Base-by-base conservation (phyloP, 2,888 invertebrate species). In the Pyrocoelia pectoralis region DNA sequence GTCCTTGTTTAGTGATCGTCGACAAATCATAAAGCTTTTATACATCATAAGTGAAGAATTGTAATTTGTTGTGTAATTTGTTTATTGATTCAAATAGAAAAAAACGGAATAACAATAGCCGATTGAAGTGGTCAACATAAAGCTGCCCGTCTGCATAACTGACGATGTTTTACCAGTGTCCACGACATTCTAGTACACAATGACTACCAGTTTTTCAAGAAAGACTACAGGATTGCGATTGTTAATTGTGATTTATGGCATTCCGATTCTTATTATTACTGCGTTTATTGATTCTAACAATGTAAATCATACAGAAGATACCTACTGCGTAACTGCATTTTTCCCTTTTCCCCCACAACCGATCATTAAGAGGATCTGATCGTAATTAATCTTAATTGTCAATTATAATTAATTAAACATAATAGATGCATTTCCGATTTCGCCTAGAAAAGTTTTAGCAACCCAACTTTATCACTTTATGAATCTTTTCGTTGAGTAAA, bases 181-280 rank as follows among this genome's bases (percentile, higher is more conserved):
- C 46, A 18, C 46, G 46, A 53, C 29, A 57, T 40, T 48, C 46
- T 40, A 17, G 56, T 38, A 52, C 56, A 61, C 61, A 58, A 49
- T 54, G 57, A 57, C 50, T 51, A 29, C 57, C 33, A 58, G 63
- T 63, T 63, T 63, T 63, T 63, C 48, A 48, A 55, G 17, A 15
- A 15, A 13, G 58, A 57, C 56, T 57, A 41, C 62, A 54, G 40
- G 49, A 48, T 57, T 50, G 43, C 43, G 54, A 55, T 57, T 58
- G 56, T 58, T 63, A 63, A 58, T 63, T 58, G 62, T 63, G 57
- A 63, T 63, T 63, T 58, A 63, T 58, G 54, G 33, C 58, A 63
- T 51, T 57, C 40, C 54, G 24, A 57, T 63, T 33, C 63, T 63
- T 58, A 63, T 58, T 58, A 58, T 52, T 46, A 51, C 52, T 58